Base-by-base conservation (phyloP, 2,113 vertebrate genomes). In the Sporophila hypoxantha region DNA sequence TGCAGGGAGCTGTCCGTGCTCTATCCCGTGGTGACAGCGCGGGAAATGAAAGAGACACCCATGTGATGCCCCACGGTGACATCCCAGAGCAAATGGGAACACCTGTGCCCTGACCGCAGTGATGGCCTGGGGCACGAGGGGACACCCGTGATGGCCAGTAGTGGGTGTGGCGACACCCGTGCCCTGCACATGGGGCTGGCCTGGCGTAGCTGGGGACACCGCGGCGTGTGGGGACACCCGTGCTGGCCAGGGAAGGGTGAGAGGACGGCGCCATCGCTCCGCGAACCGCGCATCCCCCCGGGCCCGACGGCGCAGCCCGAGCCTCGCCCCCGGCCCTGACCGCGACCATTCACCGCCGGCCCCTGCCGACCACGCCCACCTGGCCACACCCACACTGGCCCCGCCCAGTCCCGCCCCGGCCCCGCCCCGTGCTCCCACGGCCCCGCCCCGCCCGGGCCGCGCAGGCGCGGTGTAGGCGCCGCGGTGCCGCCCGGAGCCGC, bases 241-340 rank as follows among this genome's bases (percentile, higher is more conserved):
- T 2, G 26, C 27, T 2, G 32, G 36, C 5, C 75, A 13, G 12
- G 7, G 11, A 5, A 21, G 14, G 20, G 29, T 5, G 34, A 26
- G 29, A 32, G 15, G 4, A 25, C 18, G 6, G 3, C 25, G 21
- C 7, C 21, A 12, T 1, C 1, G 5, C 8, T 3, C 42, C 16
- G 5, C 0, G 36, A 29, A 7, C 16, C 16, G 36, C 20, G 20
- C 30, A 13, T 4, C 2, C 12, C 13, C 11, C 14, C 39, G 9
- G 14, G 2, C 39, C 42, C 73, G 44, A 55, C 14, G 42, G 65
- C 8, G 68, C 10, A 1, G 62, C 13, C 34, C 32, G 14, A 59
- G 4, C 39, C 14, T 7, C 44, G 77, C 18, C 17, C 42, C 8
- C 11, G 5, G 41, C 17, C 6, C 14, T 9, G 50, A 3, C 32